Conservation (phyloP, 2,113 vertebrate genomes). For the Rhabdornis inornatus region DNA sequence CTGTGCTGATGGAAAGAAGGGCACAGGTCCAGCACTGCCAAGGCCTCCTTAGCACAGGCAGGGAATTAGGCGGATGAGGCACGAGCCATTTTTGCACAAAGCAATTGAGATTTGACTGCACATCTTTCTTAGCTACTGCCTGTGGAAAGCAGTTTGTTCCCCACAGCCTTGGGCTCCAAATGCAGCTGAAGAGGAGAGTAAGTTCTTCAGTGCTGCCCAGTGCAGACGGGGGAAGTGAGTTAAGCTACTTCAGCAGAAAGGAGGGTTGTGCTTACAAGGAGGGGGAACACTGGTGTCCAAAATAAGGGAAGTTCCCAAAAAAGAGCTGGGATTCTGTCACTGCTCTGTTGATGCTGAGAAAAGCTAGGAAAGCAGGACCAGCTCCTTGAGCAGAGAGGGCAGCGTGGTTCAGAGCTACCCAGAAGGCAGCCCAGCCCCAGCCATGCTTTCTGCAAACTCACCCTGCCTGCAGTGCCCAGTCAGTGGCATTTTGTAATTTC, state of each 20-base stretch:
- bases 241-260: background rate
- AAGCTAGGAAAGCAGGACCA: background rate
- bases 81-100: background rate
- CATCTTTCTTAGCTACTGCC: background rate
- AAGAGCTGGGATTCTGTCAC: background rate
- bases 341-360: background rate
- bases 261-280: background rate
- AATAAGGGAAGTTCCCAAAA: background rate
- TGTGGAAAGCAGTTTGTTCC: background rate
- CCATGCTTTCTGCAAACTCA: background rate
- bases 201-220: background rate
- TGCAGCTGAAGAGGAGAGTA: background rate
- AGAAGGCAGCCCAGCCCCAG: background rate
- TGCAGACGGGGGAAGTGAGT: background rate
- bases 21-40: background rate
- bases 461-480: background rate
- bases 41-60: background rate
- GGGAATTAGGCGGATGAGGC: background rate
- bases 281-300: background rate
- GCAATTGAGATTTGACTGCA: background rate
- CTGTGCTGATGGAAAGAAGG: background rate
- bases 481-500: background rate
- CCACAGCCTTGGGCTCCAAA: background rate
- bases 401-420: rapidly evolving
- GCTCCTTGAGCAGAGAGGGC: background rate